Evolutionary conservation across 2,888 invertebrate genomes (phyloP).

Genomic region (Oscheius onirici): DNA sequence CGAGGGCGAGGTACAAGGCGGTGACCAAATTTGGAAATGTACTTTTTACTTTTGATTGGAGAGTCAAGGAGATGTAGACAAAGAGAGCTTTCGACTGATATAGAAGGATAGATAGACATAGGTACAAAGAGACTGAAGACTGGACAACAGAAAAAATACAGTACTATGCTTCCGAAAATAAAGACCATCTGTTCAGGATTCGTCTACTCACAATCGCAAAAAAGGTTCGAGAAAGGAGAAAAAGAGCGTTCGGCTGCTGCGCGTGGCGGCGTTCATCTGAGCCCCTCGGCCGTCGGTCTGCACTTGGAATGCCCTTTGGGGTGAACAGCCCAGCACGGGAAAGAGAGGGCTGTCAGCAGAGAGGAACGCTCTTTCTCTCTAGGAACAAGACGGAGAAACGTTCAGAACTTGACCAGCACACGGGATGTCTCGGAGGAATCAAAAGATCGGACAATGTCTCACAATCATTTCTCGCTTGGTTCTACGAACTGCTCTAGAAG

Average conservation of each 20-base stretch:
- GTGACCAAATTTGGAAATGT: no score
- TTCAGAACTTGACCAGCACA: no score
- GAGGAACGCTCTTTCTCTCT: background rate
- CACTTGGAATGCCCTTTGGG: conserved; percentile 31
- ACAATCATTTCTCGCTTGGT: no score
- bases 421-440: background rate
- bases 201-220: background rate
- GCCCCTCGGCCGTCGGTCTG: conserved; percentile 3
- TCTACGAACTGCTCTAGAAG: no score
- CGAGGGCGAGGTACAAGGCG: no score
- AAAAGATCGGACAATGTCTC: no score
- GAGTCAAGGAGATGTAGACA: no score
- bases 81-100: no score
- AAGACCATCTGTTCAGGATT: background rate
- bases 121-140: background rate
- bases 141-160: background rate
- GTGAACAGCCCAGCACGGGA: conserved; percentile 20
- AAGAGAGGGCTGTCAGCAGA: conserved; percentile 1
- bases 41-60: no score
- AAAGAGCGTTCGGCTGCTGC: background rate
- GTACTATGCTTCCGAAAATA: background rate
- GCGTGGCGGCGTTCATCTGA: conserved; percentile 11
- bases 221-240: background rate
- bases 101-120: background rate
- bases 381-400: no score